phyloP scores from a whole-genome alignment of 35 echinoderm and acorn worm species.

The Patiria miniata region DNA sequence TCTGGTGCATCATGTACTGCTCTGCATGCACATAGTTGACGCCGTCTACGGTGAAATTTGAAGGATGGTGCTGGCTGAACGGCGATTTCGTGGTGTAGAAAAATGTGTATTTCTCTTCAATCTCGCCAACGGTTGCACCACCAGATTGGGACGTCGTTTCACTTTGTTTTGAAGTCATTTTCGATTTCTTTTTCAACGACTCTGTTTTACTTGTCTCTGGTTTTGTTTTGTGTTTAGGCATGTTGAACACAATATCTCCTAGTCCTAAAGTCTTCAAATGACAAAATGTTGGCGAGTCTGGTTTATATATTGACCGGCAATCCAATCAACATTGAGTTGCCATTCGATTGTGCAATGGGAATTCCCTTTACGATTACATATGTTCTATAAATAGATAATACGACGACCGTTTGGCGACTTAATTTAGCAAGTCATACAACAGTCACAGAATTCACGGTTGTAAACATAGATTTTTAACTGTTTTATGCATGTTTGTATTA shows the following conservation, averaged over 20 bases:
- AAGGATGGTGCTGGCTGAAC: conserved; percentile 82
- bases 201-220: neutral
- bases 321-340: neutral
- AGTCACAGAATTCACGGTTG: neutral
- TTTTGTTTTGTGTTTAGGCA: neutral
- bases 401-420: neutral
- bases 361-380: too few relatives aligned
- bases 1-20: conserved; percentile 99
- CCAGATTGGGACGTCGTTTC: neutral
- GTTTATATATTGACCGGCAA: too few relatives aligned
- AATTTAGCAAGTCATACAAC: neutral
- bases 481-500: neutral
- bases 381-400: neutral
- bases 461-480: neutral
- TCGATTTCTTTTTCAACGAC: neutral
- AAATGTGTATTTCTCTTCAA: conserved; percentile 58
- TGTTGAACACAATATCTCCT: too few relatives aligned
- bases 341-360: neutral
- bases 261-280: too few relatives aligned
- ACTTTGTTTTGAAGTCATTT: neutral
- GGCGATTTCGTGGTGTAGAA: conserved; percentile 75
- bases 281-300: too few relatives aligned
- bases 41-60: conserved; percentile 62
- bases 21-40: conserved; percentile 81
- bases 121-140: neutral